Percentiles rank a stretch among this genome's conserved stretches.
Evolutionary conservation across 2,113 vertebrate genomes (phyloP).

Genomic region (Psilopogon haemacephalus): DNA sequence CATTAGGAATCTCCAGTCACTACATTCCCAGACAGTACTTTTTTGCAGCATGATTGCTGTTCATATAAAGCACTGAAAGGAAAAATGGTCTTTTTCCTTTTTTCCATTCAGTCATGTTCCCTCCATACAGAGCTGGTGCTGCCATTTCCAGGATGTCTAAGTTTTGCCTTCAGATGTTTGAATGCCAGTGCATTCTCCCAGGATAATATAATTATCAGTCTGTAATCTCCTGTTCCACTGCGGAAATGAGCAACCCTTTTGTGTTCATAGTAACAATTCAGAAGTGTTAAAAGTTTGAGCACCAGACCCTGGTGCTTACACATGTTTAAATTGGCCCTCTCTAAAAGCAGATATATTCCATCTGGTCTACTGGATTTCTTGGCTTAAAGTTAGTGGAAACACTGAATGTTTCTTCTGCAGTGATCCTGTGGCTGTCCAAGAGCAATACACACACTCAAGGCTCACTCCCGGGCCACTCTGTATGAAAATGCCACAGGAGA

Average conservation of each 20-base stretch:
- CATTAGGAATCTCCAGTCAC: not conserved
- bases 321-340: slow-evolving; percentile 56
- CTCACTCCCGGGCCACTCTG: not conserved
- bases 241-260: slow-evolving; percentile 9
- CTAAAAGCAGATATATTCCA: slow-evolving; percentile 58
- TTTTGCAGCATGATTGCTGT: not conserved
- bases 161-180: not conserved
- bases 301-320: slow-evolving; percentile 12
- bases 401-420: slow-evolving; percentile 47
- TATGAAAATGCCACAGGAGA: not conserved
- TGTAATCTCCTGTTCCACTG: slow-evolving; percentile 8
- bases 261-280: slow-evolving; percentile 12
- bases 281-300: slow-evolving; percentile 50
- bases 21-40: not conserved
- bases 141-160: not conserved
- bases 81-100: not conserved
- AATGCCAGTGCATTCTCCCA: not conserved
- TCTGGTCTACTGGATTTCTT: slow-evolving; percentile 51
- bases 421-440: slow-evolving; percentile 39
- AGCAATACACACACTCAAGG: not conserved
- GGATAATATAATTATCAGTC: slow-evolving; percentile 9
- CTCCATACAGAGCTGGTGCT: not conserved
- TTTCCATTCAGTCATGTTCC: slow-evolving; percentile 32
- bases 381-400: slow-evolving; percentile 55
- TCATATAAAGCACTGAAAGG: not conserved